phyloP scores from a whole-genome alignment of 2,797 vertebrate species.

The Enteromius mattozi region DNA sequence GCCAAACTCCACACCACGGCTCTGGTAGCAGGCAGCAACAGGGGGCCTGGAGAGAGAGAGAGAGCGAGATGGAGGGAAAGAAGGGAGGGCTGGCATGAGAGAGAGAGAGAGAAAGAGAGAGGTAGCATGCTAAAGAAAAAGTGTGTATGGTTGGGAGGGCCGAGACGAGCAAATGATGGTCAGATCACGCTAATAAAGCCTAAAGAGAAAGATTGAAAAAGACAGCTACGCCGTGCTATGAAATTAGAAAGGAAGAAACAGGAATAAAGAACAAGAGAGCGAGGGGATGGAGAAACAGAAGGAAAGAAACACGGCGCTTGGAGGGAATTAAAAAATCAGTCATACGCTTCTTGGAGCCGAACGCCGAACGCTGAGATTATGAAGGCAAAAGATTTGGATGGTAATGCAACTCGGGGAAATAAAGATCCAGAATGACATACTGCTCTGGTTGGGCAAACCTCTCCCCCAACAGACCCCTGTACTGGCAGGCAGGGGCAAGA shows the following conservation, averaged over 20 bases:
- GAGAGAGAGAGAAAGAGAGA: constrained; percentile 23
- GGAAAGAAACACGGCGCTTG: constrained; percentile 58
- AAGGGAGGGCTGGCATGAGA: constrained; percentile 39
- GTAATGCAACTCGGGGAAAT: constrained; percentile 60
- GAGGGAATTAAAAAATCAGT: constrained; percentile 68
- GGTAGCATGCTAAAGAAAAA: constrained; percentile 31
- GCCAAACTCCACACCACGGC: constrained; percentile 94
- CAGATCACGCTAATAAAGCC: constrained; percentile 51
- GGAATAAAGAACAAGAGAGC: constrained; percentile 59
- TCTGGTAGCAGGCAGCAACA: constrained; percentile 91
- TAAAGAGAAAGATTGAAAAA: constrained; percentile 51
- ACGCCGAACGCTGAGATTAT: constrained; percentile 59
- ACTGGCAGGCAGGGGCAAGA: constrained; percentile 59
- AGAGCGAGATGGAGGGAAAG: constrained; percentile 41
- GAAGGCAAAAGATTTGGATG: constrained; percentile 63
- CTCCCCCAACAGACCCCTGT: constrained; percentile 56
- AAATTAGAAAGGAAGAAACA: constrained; percentile 49
- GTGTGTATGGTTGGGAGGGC: constrained; percentile 33
- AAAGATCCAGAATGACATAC: constrained; percentile 55
- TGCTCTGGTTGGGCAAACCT: constrained; percentile 58
- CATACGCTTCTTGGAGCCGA: constrained; percentile 64
- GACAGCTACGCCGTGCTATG: constrained; percentile 29
- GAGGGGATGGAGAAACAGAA: constrained; percentile 59
- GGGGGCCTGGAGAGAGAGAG: constrained; percentile 79
- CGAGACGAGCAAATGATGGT: constrained; percentile 56